A percentile compares a stretch with the other conserved stretches of the same genome.
Conservation (phyloP, 1,140 invertebrate genomes). For the Reticulitermes speratus region DNA sequence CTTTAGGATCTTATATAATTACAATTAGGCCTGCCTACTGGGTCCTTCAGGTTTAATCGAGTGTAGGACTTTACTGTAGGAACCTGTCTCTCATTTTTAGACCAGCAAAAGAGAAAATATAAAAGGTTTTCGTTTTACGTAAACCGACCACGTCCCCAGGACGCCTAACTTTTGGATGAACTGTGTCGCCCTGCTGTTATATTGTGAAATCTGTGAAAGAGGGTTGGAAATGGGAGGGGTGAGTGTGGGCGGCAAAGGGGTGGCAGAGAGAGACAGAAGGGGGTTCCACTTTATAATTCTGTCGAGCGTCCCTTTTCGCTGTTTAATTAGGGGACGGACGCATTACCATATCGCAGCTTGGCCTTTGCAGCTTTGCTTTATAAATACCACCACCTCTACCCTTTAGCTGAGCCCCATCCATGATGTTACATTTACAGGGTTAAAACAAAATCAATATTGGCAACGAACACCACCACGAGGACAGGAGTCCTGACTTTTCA, state of each 20-base stretch:
- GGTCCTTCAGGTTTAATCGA: too few relatives aligned
- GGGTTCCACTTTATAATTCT: constrained; percentile 33
- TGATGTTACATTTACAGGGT: constrained; percentile 31
- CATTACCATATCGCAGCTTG: constrained; percentile 35
- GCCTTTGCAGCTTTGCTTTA: constrained; percentile 33
- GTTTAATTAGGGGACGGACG: constrained; percentile 34
- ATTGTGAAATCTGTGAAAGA: constrained; percentile 13
- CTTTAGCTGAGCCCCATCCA: constrained; percentile 25
- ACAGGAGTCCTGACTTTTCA: too few relatives aligned
- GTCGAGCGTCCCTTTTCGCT: constrained; percentile 30
- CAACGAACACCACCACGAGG: background rate
- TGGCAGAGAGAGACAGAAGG: constrained; percentile 21
- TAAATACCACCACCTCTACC: constrained; percentile 30
- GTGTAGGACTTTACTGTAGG: too few relatives aligned
- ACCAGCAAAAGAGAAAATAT: background rate
- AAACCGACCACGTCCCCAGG: background rate
- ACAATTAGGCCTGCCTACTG: too few relatives aligned
- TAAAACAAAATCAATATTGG: constrained; percentile 34
- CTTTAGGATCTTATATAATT: too few relatives aligned
- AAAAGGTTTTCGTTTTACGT: background rate
- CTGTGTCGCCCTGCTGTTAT: background rate
- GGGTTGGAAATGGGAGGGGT: background rate
- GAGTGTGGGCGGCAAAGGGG: background rate
- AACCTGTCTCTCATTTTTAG: background rate
- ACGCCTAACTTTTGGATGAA: constrained; percentile 1